Base-by-base conservation (phyloP, 2,113 vertebrate genomes). In the Polypterus senegalus region DNA sequence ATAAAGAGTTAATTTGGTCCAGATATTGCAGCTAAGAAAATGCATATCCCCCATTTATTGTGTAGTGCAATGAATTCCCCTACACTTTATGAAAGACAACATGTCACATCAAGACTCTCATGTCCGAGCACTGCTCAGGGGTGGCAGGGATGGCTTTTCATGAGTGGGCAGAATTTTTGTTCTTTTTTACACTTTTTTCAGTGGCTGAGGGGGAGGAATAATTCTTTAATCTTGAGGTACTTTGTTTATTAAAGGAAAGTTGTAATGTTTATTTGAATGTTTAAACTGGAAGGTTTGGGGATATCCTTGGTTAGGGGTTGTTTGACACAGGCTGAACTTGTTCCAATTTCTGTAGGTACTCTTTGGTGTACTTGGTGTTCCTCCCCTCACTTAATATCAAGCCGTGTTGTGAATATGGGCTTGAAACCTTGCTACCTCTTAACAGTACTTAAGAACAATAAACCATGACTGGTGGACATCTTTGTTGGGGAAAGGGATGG, bases 391-490 rank as follows among this genome's bases (percentile, higher is more conserved):
- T 78, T 75, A 83, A 55, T 48, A 53, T 75, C 66, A 61, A 80
- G 82, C 77, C 74, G 27, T 70, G 77, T 79, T 78, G 76, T 71
- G 80, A 80, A 79, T 27, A 27, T 84, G 76, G 89, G 69, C 79
- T 80, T 73, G 66, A 81, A 83, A 86, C 84, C 84, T 92, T 87
- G 87, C 92, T 95, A 94, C 92, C 92, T 97, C 93, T 92, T 87
- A 80, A 83, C 79, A 91, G 92, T 85, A 85, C 84, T 84, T 70
- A 82, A 78, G 71, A 91, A 87, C 86, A 87, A 80, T 88, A 82
- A 78, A 81, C 27, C 27, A 74, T 76, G 47, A 63, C 7, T 27
- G 6, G 55, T 48, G 55, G 54, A 47, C 4, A 54, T 54, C n/a
- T 6, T 62, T 48, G 27, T 47, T 47, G 43, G 47, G 52, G 46